Evolutionary conservation across 2,797 vertebrate species (phyloP), one percentile per base, ranked within the genome.

Genomic region (Sebastolobus alascanus): DNA sequence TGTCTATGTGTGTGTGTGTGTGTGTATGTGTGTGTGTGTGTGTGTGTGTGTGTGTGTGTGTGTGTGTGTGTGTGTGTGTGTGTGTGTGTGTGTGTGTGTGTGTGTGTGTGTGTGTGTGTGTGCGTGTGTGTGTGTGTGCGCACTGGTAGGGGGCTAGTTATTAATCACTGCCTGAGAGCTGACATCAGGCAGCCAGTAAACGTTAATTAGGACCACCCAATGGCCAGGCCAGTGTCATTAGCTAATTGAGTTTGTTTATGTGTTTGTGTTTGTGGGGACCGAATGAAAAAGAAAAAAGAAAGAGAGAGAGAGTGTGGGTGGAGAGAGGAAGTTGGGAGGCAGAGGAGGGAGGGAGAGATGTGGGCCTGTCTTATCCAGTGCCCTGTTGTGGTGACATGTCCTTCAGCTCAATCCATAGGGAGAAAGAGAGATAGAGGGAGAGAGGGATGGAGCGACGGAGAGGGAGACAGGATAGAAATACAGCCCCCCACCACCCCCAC

Each of bases 181-280:
- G 92, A 95, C 94, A 95, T 94, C 93, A 94, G 94, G 91, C 92
- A 94, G 93, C 92, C 93, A 93, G 93, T 94, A 95, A 96, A 93
- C 90, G 80, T 94, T 96, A 96, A 96, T 95, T 95, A 95, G 94
- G 94, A 92, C 93, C 92, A 93, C 93, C 94, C 93, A 93, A 94
- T 92, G 93, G 93, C 90, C 90, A 61, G 91, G 88, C 92, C 90
- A 90, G 85, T 94, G 93, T 95, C 95, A 95, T 96, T 96, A 95
- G 93, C 94, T 95, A 96, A 96, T 96, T 95, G 93, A 94, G 94
- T 95, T 95, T 95, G 94, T 95, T 95, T 95, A 94, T 95, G 92
- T 92, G 92, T 94, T 94, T 94, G 91, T 93, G 92, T 95, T 92
- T 91, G 90, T 73, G 60, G 90, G 80, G 91, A 92, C 82, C 77